Base-by-base conservation (phyloP, 1,140 invertebrate species). In the Macrocentrus cingulum region DNA sequence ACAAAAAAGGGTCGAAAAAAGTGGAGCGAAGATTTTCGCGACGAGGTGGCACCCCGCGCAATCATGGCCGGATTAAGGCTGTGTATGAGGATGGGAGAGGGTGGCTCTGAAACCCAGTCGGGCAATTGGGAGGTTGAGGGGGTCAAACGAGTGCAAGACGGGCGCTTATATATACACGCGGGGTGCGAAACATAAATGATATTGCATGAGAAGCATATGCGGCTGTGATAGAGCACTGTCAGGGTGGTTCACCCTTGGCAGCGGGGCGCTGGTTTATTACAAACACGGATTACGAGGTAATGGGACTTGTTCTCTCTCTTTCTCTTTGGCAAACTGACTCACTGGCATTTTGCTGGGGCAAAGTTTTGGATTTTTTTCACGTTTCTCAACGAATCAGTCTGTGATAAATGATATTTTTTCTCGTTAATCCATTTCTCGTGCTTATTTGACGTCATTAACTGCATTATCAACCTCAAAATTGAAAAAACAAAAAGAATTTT, bases 251-350 rank as follows among this genome's bases (percentile, higher is more conserved):
- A 58, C 37, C 41, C 34, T 9, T 64, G 61, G 67, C 74, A 74
- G 73, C 69, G 66, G 75, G 72, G 70, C 63, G 71, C 71, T 75
- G 70, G 68, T 77, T 79, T 79, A 79, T 79, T 79, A 75, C 77
- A 78, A 78, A 78, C 75, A 78, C 69, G 77, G 77, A 79, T 79
- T 79, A 79, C 72, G 60, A 69, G 63, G 69, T 77, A 77, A 79
- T 77, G 73, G 74, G 71, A 76, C 70, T 66, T 15, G 36, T n/a
- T n/a, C n/a, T n/a, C 7, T 15, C 36, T 8, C 36, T n/a, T 70
- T 78, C 69, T 70, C 67, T 67, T 34, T 32, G 25, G 37, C 19
- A 54, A 22, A 50, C 39, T 59, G 56, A 55, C 55, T 58, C 55
- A 62, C 54, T 46, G n/a, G 19, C 13, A 4, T 4, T n/a, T n/a